Conservation (phyloP, 2,113 vertebrate genomes). For the Melanotaenia duboulayi region DNA sequence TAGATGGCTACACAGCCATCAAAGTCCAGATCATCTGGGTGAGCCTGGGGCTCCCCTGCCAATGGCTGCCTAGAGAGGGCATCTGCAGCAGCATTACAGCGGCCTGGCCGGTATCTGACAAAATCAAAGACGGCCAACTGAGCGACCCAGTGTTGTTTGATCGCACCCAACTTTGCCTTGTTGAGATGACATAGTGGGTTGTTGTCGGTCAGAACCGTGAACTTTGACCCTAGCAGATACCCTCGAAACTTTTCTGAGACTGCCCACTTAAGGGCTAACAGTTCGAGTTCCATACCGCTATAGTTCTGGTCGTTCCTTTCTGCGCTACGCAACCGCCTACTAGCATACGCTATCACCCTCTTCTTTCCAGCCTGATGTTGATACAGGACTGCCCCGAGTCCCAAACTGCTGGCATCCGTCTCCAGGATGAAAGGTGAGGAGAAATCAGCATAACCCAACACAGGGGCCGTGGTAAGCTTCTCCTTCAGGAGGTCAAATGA, state of each 20-base stretch:
- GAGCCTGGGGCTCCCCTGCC: neutral
- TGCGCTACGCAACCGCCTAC: neutral
- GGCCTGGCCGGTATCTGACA: neutral
- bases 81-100: conserved; percentile 21
- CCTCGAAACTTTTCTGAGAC: neutral
- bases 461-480: neutral
- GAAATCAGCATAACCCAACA: neutral
- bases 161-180: neutral
- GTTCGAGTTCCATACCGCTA: neutral
- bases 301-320: neutral
- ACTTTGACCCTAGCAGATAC: neutral
- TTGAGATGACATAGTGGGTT: conserved; percentile 4
- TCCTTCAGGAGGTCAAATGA: too few species aligned
- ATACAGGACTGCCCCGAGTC: neutral
- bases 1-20: neutral
- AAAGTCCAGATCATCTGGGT: neutral
- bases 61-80: neutral
- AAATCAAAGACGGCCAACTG: conserved; percentile 21
- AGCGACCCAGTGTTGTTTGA: neutral
- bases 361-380: neutral
- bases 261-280: neutral
- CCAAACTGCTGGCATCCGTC: neutral
- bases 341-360: neutral
- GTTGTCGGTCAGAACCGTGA: neutral
- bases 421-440: neutral